These are phyloP conservation scores for Drosophila kuntzei DNA, from an alignment of 2,888 invertebrate genomes.

Conservation along the genomic window DNA sequence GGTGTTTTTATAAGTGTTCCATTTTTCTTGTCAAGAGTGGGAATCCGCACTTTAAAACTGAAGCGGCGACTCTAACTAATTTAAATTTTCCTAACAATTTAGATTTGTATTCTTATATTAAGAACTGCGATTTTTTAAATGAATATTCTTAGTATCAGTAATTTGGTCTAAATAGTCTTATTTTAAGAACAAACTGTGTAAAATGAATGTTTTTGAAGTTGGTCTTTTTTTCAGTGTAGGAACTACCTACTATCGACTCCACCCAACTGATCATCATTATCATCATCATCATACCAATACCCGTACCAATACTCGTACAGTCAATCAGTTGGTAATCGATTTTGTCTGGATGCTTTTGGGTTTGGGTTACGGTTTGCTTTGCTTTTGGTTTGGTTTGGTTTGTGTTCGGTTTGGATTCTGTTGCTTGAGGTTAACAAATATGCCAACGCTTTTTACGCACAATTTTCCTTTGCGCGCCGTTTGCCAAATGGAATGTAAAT, in stretches of 20 bases:
- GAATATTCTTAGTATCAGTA: too few relatives aligned
- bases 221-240: too few relatives aligned
- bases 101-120: too few relatives aligned
- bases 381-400: slow-evolving; percentile 22
- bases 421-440: slow-evolving; percentile 82
- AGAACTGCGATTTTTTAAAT: too few relatives aligned
- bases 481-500: slow-evolving; percentile 81
- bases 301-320: slow-evolving; percentile 34
- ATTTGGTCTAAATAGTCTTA: too few relatives aligned
- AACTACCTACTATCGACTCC: slow-evolving; percentile 3
- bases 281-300: slow-evolving; percentile 15
- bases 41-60: too few relatives aligned
- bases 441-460: slow-evolving; percentile 78
- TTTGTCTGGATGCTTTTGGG: slow-evolving; percentile 62
- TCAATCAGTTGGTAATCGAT: slow-evolving; percentile 79
- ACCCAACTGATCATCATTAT: slow-evolving; percentile 32
- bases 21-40: too few relatives aligned
- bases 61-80: too few relatives aligned
- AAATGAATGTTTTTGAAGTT: too few relatives aligned
- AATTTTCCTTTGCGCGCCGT: slow-evolving; percentile 73
- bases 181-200: too few relatives aligned
- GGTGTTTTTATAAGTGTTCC: too few relatives aligned
- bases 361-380: slow-evolving; percentile 34
- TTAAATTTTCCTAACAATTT: too few relatives aligned
- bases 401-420: slow-evolving; percentile 37